Base-by-base conservation (phyloP, 2,888 invertebrate genomes). In the Tenthredo distinguenda region DNA sequence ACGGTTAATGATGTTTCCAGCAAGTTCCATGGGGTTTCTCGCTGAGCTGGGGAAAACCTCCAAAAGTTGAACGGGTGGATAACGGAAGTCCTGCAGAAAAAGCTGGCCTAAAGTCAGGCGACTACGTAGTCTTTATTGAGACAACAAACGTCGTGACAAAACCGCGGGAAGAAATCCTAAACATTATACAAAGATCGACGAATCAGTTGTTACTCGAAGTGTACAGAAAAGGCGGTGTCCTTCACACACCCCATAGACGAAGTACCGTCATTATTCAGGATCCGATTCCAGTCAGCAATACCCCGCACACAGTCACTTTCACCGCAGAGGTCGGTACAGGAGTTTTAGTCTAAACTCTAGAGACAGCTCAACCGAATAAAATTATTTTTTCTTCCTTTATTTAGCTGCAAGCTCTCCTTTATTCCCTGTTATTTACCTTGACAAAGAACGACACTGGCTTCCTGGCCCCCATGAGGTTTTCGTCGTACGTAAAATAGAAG, bases 281-380 rank as follows among this genome's bases (percentile, higher is more conserved):
- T 68, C 87, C 88, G 85, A 87, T 90, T 85, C 77, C 88, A 89
- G 86, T 85, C 92, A 88, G 88, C 93, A 94, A 94, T 68, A 89
- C 89, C 71, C 89, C 90, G 10, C 87, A 89, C 83, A 90, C 92
- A 94, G 97, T 98, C 92, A 97, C 98, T 84, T 98, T 98, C 94
- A 97, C 96, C 92, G 96, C 97, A 93, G 98, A 98, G 98, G 98
- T 98, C 96, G 97, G 98, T 97, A 96, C 96, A 90, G 97, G 97
- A 87, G 97, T 98, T 90, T 96, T 98, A 91, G 97, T 98, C 90
- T 97, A 94, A 95, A 85, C 50, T 77, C n/a, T 97, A 94, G 95
- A 71, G 68, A 84, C 85, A 85, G 86, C 85, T 84, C 86, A 87
- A 86, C 85, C 76, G 77, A 72, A 55, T 65, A 77, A 82, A 82